Evolutionary conservation across 2,113 vertebrate species (phyloP), one percentile per base, ranked within the genome.

Genomic region (Vidua macroura): DNA sequence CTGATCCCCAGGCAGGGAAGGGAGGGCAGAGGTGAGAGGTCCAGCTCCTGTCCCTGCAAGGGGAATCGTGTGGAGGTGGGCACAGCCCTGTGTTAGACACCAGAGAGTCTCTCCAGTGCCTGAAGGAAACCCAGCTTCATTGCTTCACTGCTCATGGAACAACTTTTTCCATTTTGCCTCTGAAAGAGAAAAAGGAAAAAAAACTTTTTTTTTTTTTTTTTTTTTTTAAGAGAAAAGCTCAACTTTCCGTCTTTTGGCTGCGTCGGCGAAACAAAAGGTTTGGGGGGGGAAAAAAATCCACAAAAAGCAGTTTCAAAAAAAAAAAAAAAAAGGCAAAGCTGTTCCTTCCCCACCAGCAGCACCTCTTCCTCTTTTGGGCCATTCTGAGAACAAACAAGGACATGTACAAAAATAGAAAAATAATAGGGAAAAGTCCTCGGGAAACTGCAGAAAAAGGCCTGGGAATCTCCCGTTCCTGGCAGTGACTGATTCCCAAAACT

Each of bases 21-120:
- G 44, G 31, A 69, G 63, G 37, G 62, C n/a, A 39, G 33, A 58
- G 24, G 14, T 4, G 46, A 60, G 77, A 44, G 22, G 28, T 62
- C 22, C 76, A 22, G 16, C 20, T 39, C 4, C 19, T 11, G 16
- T 30, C 39, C 28, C 9, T 43, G 51, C 22, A 4, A 3, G n/a
- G 30, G 27, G 52, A 72, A 27, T 20, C 0, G 0, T 56, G 9
- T 10, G 0, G 0, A 25, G 55, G 18, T 46, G 51, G 27, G 46
- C 87, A 43, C 70, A 83, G 18, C 25, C 33, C 60, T 18, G 0
- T 64, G 0, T 33, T 18, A 52, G 59, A 64, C 78, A 64, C 52
- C 3, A 2, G 69, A 80, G 81, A 59, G 3, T 83, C 44, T 52
- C 53, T 56, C 7, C 31, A 44, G 25, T 28, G 6, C 51, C 56